Evolutionary conservation across 1,140 invertebrate genomes (phyloP).

Genomic region (Drosophila burlai): DNA sequence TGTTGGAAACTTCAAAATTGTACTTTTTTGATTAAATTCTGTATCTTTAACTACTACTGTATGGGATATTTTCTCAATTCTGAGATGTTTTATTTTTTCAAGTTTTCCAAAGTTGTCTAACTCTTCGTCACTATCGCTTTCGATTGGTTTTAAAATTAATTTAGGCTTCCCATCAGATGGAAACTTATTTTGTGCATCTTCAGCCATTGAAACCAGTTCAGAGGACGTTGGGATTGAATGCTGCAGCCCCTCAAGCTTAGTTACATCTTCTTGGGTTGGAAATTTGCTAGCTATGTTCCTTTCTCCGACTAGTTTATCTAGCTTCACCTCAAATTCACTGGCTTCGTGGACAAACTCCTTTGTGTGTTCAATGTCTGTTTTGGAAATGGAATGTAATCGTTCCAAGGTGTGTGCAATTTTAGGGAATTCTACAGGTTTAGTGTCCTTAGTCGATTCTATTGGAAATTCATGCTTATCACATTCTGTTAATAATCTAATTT

Average conservation of each 20-base stretch:
- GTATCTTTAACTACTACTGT: not conserved
- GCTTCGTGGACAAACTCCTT: conserved; percentile 52
- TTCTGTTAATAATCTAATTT: conserved; percentile 36
- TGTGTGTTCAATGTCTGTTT: conserved; percentile 59
- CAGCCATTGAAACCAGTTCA: not conserved
- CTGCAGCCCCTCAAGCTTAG: conserved; percentile 17
- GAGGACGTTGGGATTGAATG: not conserved
- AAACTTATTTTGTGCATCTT: conserved; percentile 23
- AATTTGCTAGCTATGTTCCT: conserved; percentile 39
- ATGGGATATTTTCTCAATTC: not conserved
- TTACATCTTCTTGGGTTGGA: conserved; percentile 34
- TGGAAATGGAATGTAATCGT: conserved; percentile 69
- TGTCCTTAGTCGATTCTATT: conserved; percentile 32
- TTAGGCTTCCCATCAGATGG: conserved; percentile 34
- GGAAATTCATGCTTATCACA: conserved; percentile 69
- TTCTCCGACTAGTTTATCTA: conserved; percentile 30
- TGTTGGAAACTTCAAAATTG: conserved; percentile 21
- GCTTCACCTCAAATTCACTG: conserved; percentile 41
- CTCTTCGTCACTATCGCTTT: conserved; percentile 71
- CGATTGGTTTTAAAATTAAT: not conserved
- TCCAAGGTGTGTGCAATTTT: conserved; percentile 59
- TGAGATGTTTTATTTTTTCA: conserved; percentile 28
- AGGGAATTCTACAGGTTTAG: conserved; percentile 47
- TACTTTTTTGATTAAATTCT: not conserved
- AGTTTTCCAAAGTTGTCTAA: conserved; percentile 30